A percentile compares a stretch with the other conserved stretches of the same genome.
phyloP scores from a whole-genome alignment of 1,140 invertebrate genomes.

The Physella acuta region DNA sequence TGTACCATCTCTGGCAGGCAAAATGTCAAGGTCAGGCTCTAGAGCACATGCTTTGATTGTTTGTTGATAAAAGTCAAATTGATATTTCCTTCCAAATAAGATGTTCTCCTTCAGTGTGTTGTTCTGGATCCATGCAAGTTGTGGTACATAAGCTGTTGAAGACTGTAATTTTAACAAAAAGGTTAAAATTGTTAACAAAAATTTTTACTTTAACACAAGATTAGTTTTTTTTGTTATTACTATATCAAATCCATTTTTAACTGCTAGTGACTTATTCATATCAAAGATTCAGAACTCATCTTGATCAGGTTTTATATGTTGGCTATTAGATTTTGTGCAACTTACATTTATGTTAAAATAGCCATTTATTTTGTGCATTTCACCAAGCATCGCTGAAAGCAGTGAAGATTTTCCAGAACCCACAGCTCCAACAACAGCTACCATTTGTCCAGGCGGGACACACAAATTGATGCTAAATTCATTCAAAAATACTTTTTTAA shows the following conservation, averaged over 20 bases:
- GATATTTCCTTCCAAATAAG: slow-evolving; percentile 67
- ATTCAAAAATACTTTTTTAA: neutral
- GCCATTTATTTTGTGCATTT: slow-evolving; percentile 41
- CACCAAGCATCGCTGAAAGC: slow-evolving; percentile 66
- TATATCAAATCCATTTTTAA: no score
- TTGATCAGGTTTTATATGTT: no score
- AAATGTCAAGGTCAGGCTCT: slow-evolving; percentile 70
- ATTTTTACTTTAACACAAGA: no score
- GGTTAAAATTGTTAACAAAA: no score
- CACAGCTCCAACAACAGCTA: slow-evolving; percentile 64
- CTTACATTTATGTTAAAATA: slow-evolving; percentile 70
- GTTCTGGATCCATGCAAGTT: slow-evolving; percentile 83
- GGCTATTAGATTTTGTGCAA: no score
- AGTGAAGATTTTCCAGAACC: slow-evolving; percentile 72
- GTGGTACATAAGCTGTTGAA: slow-evolving; percentile 72
- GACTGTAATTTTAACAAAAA: no score
- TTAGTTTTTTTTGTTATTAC: no score
- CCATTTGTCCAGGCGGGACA: slow-evolving; percentile 48
- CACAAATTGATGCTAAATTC: slow-evolving; percentile 36
- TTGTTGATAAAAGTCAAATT: slow-evolving; percentile 55
- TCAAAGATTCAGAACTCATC: no score
- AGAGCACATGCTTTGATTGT: slow-evolving; percentile 65
- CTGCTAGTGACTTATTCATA: no score
- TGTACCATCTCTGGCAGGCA: slow-evolving; percentile 70
- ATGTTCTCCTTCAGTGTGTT: slow-evolving; percentile 80